Evolutionary conservation across 92 coral and sea anemone species (phyloP).

Genomic region (Phymanthus crucifer): DNA sequence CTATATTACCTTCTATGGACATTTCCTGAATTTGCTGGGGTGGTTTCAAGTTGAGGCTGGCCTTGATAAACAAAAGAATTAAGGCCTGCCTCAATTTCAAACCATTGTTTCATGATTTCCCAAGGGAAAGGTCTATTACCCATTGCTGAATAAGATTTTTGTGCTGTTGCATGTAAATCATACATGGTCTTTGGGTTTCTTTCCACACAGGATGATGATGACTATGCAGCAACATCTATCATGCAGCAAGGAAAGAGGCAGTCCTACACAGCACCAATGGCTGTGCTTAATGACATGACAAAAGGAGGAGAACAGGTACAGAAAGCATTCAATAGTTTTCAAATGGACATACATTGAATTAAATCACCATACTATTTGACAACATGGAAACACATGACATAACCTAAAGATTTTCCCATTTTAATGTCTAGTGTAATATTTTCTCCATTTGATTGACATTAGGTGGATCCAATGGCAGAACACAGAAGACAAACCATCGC

Average conservation of each 20-base stretch:
- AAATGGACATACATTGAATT: too few species aligned
- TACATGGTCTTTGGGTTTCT: background rate
- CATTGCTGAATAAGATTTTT: too few species aligned
- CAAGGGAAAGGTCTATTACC: too few species aligned
- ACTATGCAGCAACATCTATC: slow-evolving; percentile 60
- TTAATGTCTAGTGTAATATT: background rate
- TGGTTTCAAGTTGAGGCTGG: too few species aligned
- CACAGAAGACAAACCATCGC: slow-evolving; percentile 96
- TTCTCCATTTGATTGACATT: background rate
- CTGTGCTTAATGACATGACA: slow-evolving; percentile 81
- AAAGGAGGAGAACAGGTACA: slow-evolving; percentile 74
- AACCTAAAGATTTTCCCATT: background rate
- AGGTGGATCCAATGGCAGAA: slow-evolving; percentile 95
- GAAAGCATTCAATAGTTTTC: background rate
- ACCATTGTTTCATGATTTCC: too few species aligned
- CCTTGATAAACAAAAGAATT: too few species aligned
- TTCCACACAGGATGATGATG: slow-evolving; percentile 90
- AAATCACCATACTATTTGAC: too few species aligned
- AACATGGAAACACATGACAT: too few species aligned
- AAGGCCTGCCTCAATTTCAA: too few species aligned
- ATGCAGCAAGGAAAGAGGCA: slow-evolving; percentile 82
- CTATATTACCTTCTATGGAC: too few species aligned
- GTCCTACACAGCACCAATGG: slow-evolving; percentile 93
- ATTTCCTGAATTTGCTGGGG: too few species aligned
- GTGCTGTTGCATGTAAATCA: background rate